Conservation (phyloP, 2,113 vertebrate genomes). For the Helogale parvula region DNA sequence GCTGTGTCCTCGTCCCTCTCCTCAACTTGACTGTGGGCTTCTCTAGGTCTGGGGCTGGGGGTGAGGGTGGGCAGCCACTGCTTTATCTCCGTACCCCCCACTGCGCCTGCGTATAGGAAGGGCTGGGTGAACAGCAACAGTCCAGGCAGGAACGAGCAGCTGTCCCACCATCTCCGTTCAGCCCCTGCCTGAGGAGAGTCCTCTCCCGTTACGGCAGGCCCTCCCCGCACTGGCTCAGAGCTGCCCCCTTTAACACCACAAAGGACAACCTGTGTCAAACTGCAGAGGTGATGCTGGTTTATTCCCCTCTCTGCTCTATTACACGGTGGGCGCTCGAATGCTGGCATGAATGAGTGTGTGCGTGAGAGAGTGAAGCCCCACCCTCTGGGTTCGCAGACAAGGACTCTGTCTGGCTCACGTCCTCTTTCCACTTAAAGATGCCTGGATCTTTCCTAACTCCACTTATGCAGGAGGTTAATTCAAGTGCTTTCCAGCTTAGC, state of each 20-base stretch:
- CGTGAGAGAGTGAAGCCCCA: neutral
- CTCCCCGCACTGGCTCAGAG: neutral
- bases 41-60: neutral
- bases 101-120: neutral
- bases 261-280: neutral
- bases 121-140: neutral
- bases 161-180: neutral
- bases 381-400: conserved; percentile 13
- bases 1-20: neutral
- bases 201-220: neutral
- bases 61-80: no score
- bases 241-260: conserved; percentile 16
- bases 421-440: neutral
- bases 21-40: neutral
- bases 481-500: conserved; percentile 78
- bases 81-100: neutral
- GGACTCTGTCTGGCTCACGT: conserved; percentile 48
- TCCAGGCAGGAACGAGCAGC: no score
- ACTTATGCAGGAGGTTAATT: conserved; percentile 77
- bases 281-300: neutral
- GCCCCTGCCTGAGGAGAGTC: neutral
- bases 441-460: conserved; percentile 52
- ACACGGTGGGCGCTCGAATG: neutral
- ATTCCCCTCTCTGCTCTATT: neutral
- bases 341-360: neutral